These are phyloP conservation scores for Leptinotarsa texana DNA, from an alignment of 1,140 invertebrate genomes.

Conservation along the genomic window DNA sequence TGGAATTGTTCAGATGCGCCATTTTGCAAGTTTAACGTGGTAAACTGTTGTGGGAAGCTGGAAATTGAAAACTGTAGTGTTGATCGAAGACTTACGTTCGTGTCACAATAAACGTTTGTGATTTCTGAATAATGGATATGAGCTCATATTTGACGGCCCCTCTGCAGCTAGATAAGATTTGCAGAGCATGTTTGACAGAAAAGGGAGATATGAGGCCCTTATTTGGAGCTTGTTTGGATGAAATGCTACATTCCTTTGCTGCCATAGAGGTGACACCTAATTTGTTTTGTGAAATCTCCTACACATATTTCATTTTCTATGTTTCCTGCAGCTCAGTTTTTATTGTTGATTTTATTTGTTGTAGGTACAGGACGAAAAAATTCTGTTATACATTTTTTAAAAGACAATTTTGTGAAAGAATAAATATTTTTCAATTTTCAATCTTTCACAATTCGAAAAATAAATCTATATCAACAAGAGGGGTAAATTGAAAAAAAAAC, in stretches of 20 bases:
- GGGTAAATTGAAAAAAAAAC: too few relatives aligned
- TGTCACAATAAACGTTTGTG: constrained; percentile 29
- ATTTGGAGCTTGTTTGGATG: constrained; percentile 57
- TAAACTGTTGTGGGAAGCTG: neutral
- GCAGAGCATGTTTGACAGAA: constrained; percentile 55
- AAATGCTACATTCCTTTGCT: constrained; percentile 56
- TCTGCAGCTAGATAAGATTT: constrained; percentile 55
- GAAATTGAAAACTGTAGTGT: constrained; percentile 6
- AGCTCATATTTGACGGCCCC: constrained; percentile 51
- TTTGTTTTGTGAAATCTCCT: neutral
- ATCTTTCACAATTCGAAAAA: too few relatives aligned
- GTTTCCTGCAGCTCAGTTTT: neutral
- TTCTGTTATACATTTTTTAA: too few relatives aligned
- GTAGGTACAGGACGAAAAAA: neutral
- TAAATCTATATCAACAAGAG: too few relatives aligned
- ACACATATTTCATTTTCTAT: too few relatives aligned
- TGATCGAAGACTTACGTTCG: constrained; percentile 32
- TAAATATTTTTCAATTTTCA: too few relatives aligned
- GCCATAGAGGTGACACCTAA: constrained; percentile 51
- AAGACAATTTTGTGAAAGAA: too few relatives aligned
- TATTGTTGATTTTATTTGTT: neutral
- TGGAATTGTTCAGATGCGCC: constrained; percentile 19
- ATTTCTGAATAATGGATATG: constrained; percentile 52
- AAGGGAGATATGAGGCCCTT: constrained; percentile 57
- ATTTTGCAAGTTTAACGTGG: neutral